Conservation (phyloP, 1,140 invertebrate genomes). For the Drosophila eugracilis region DNA sequence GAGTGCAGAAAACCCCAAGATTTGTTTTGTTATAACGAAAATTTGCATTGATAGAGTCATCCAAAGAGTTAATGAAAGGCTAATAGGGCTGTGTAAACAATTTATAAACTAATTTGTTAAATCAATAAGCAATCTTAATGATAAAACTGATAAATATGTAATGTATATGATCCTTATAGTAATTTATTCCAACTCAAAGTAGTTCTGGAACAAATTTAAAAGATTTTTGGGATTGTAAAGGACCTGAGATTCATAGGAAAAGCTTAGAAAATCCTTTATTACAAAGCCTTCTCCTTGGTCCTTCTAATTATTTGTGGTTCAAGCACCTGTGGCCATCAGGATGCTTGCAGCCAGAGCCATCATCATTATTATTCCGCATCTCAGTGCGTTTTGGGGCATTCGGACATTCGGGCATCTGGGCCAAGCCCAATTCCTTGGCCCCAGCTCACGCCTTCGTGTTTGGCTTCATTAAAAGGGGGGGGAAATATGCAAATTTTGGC, state of each 20-base stretch:
- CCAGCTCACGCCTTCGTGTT: conserved; percentile 39
- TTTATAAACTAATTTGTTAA: too few species aligned
- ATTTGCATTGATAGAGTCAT: background rate
- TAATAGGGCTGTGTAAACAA: too few species aligned
- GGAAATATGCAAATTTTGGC: conserved; percentile 50
- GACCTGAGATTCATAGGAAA: too few species aligned
- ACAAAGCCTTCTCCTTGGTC: background rate
- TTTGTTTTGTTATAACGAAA: background rate
- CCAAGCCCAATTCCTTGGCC: background rate
- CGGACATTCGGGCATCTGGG: conserved; percentile 25
- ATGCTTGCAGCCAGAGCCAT: background rate
- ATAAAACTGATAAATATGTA: too few species aligned
- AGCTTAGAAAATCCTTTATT: background rate
- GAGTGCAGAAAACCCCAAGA: background rate
- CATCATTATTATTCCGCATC: conserved; percentile 18
- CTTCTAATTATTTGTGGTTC: conserved; percentile 2
- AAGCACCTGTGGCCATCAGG: background rate
- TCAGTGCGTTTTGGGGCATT: too few species aligned
- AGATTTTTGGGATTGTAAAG: too few species aligned
- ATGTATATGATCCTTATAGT: too few species aligned
- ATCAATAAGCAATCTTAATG: too few species aligned
- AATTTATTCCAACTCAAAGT: too few species aligned
- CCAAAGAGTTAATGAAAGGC: too few species aligned
- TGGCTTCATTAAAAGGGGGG: conserved; percentile 61
- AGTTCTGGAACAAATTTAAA: too few species aligned